Conservation (phyloP, 2,888 invertebrate genomes). For the Cheilosia urbana region DNA sequence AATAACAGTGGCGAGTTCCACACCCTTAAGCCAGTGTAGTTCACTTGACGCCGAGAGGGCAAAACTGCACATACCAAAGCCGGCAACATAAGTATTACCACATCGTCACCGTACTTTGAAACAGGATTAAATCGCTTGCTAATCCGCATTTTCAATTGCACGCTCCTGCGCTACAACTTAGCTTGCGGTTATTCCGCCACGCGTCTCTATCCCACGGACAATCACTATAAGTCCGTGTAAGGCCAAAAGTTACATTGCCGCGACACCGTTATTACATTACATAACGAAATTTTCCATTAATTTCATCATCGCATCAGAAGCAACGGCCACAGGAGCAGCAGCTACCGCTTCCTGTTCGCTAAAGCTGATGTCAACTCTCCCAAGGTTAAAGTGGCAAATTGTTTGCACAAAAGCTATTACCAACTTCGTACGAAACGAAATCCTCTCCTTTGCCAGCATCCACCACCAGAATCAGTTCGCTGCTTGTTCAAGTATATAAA, state of each 20-base stretch:
- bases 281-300: constrained; percentile 61
- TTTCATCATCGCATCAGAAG: constrained; percentile 47
- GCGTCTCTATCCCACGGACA: constrained; percentile 27
- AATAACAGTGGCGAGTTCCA: too few species aligned
- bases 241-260: constrained; percentile 53
- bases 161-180: not conserved
- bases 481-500: constrained; percentile 4
- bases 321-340: constrained; percentile 23
- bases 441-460: constrained; percentile 26
- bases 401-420: constrained; percentile 68
- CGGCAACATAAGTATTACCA: not conserved
- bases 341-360: not conserved
- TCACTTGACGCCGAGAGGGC: not conserved
- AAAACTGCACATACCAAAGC: not conserved
- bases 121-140: constrained; percentile 13
- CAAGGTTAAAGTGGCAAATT: constrained; percentile 54
- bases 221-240: constrained; percentile 42
- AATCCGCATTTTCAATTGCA: constrained; percentile 1
- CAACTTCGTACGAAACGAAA: constrained; percentile 38
- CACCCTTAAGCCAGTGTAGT: not conserved
- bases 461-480: constrained; percentile 1
- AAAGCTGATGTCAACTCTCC: constrained; percentile 20
- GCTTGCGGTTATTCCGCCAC: constrained; percentile 7
- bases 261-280: constrained; percentile 55
- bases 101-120: not conserved